Base-by-base conservation (phyloP, 2,113 vertebrate genomes). In the Periophthalmodon schlosseri region DNA sequence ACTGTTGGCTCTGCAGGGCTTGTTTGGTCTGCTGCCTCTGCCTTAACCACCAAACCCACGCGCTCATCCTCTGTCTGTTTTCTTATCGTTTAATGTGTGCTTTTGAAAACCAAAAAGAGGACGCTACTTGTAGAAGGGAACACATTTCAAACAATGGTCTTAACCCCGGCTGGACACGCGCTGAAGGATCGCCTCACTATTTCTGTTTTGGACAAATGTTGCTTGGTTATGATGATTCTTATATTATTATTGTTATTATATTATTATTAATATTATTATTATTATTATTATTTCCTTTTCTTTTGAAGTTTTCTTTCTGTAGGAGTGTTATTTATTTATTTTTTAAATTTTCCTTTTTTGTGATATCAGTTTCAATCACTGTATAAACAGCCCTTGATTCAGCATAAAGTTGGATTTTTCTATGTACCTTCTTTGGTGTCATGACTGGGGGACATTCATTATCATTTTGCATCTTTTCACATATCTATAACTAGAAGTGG, bases 291-390 rank as follows among this genome's bases (percentile, higher is more conserved):
- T 80, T 77, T 70, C 64, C 65, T 60, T 80, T 21, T 77, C 34
- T 87, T 64, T 81, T 80, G 63, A 86, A 81, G 58, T 68, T 78
- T 67, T 74, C 69, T 82, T 80, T 84, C 69, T 89, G 68, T 86
- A 84, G 85, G 70, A 85, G 78, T 93, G 83, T 88, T 92, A 92
- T 93, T 94, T 91, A 91, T 92, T 93, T 87, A 83, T 87, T 91
- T 86, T 79, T 84, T 44, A 75, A 52, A 18, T 79, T 85, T 88
- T 79, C 54, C 56, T 84, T 85, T 61, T 34, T 84, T 90, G 87
- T 87, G 83, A 89, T 91, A 91, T 83, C 82, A 90, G 91, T 93
- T 92, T 89, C 85, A 94, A 91, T 93, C 91, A 93, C 90, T 94
- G 92, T 93, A 93, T 83, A 90, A 90, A 93, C 91, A 84, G 87